A percentile compares a stretch with the other conserved stretches of the same genome.
These are phyloP conservation scores for Chelonoidis abingdonii DNA, from an alignment of 2,113 vertebrate genomes.

Conservation along the genomic window DNA sequence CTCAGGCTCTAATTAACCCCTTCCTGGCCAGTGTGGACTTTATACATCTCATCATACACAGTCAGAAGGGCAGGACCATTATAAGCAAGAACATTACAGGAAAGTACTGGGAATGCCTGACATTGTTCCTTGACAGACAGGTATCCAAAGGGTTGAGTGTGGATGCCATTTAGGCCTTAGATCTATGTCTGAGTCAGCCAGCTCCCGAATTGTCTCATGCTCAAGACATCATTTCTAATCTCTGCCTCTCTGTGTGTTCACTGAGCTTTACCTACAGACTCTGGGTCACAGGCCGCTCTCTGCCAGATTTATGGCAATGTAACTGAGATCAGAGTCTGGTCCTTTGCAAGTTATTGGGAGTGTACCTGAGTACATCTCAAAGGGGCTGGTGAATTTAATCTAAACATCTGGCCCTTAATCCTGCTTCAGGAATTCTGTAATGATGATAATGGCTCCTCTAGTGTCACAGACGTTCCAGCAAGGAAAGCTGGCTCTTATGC, in stretches of 20 bases:
- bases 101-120: fast-evolving
- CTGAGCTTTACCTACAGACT: not conserved
- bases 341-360: not conserved
- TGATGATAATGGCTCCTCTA: not conserved
- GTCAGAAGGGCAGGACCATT: not conserved
- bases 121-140: not conserved
- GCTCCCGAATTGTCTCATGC: not conserved
- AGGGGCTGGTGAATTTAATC: not conserved
- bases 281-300: not conserved
- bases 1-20: not conserved
- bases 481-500: not conserved
- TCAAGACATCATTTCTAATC: not conserved
- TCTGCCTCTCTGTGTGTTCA: not conserved
- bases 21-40: not conserved
- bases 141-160: fast-evolving
- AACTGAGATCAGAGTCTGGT: not conserved
- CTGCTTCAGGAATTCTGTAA: not conserved
- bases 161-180: not conserved
- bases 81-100: not conserved
- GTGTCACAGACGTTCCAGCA: not conserved
- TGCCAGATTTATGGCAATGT: not conserved
- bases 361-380: not conserved
- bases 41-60: not conserved
- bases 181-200: not conserved
- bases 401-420: not conserved